Percentiles rank a stretch among this genome's conserved stretches.
phyloP scores from a whole-genome alignment of 2,113 vertebrate species.

The Burhinus bistriatus region DNA sequence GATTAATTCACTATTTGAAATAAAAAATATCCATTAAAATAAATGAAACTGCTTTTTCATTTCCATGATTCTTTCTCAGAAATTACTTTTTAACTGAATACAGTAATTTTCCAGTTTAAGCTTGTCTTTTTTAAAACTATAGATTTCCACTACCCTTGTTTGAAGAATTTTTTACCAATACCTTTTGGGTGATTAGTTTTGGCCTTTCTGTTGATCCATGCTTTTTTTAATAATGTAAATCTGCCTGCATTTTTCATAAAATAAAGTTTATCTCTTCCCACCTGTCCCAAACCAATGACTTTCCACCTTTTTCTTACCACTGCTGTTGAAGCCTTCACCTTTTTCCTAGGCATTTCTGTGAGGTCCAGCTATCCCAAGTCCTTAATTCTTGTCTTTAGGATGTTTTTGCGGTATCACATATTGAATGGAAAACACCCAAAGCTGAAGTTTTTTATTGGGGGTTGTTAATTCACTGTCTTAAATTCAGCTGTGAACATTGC shows the following conservation, averaged over 20 bases:
- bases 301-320: background rate
- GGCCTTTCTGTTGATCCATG: background rate
- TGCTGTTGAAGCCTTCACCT: background rate
- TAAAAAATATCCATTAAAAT: background rate
- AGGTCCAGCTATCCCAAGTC: background rate
- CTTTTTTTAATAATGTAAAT: background rate
- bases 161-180: background rate
- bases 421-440: background rate
- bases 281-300: background rate
- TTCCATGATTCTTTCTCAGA: background rate
- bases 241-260: background rate
- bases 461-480: background rate
- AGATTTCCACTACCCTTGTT: background rate
- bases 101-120: background rate
- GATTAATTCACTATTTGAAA: slow-evolving; percentile 19
- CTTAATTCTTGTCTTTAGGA: background rate
- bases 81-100: background rate
- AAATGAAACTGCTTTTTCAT: background rate
- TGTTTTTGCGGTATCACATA: background rate
- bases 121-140: background rate
- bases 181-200: background rate
- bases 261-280: background rate
- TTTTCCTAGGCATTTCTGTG: background rate
- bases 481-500: background rate
- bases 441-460: background rate